Evolutionary conservation across 2,888 invertebrate genomes (phyloP).

Genomic region (Danaus chrysippus): DNA sequence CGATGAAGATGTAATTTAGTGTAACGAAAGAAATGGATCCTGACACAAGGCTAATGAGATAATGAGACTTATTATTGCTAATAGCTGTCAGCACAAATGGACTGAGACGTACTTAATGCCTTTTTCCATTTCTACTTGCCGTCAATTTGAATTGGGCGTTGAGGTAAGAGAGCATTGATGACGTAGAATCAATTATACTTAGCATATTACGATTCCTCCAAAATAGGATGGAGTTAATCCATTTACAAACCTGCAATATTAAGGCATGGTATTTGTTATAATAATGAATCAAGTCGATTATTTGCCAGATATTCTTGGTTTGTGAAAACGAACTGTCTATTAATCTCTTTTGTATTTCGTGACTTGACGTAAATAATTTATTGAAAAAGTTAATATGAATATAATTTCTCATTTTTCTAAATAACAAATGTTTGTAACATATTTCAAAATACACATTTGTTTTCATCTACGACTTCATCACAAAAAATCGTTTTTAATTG

Average conservation of each 20-base stretch:
- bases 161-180: neutral
- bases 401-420: neutral
- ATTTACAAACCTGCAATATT: neutral
- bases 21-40: slow-evolving; percentile 23
- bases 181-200: slow-evolving; percentile 7
- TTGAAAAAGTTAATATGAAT: neutral
- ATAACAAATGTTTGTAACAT: no score
- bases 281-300: neutral
- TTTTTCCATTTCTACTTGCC: slow-evolving; percentile 8
- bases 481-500: slow-evolving; percentile 2
- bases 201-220: slow-evolving; percentile 8
- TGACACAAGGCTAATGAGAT: slow-evolving; percentile 25
- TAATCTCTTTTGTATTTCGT: slow-evolving; percentile 4
- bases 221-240: neutral
- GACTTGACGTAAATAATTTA: neutral
- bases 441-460: no score
- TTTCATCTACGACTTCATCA: neutral
- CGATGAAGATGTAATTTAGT: slow-evolving; percentile 21
- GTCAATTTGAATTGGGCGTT: slow-evolving; percentile 10
- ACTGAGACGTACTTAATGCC: slow-evolving; percentile 21
- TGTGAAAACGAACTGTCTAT: neutral
- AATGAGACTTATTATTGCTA: slow-evolving; percentile 28
- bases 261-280: no score
- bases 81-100: slow-evolving; percentile 26
- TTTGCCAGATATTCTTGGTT: neutral